phyloP scores from a whole-genome alignment of 2,113 vertebrate species.

The Otis tarda region DNA sequence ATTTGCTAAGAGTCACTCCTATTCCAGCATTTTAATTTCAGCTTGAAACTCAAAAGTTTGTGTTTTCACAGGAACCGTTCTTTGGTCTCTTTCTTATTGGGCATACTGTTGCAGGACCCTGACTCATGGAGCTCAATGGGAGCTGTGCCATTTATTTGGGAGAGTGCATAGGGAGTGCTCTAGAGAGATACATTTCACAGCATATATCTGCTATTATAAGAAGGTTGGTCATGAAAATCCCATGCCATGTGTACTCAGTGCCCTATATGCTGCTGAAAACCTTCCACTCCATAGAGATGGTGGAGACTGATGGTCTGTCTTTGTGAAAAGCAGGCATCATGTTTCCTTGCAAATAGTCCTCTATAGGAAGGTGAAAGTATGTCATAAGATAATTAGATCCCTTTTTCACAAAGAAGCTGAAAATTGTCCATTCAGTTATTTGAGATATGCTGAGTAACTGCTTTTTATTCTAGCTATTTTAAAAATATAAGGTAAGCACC shows the following conservation, averaged over 20 bases:
- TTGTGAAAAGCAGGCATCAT: background rate
- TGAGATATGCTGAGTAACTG: background rate
- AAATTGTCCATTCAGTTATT: background rate
- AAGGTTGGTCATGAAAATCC: background rate
- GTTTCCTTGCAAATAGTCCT: background rate
- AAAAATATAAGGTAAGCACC: slow-evolving; percentile 65
- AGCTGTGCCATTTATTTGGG: background rate
- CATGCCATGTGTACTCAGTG: accelerated
- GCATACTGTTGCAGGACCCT: background rate
- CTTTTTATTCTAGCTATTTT: background rate
- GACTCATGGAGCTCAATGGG: background rate
- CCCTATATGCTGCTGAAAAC: background rate
- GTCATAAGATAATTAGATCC: background rate
- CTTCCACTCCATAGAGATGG: background rate
- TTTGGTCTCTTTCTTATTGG: background rate
- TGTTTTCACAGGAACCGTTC: background rate
- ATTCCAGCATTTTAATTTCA: background rate
- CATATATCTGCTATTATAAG: background rate
- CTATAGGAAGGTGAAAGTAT: background rate
- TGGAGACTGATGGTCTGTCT: background rate
- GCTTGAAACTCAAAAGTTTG: background rate
- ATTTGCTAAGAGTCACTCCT: background rate
- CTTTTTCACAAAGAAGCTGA: background rate
- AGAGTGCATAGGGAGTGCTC: background rate
- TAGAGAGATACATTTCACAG: background rate